A percentile compares a stretch with the other conserved stretches of the same genome.
phyloP scores from a whole-genome alignment of 2,888 invertebrate species.

The Metopia argyrocephala region DNA sequence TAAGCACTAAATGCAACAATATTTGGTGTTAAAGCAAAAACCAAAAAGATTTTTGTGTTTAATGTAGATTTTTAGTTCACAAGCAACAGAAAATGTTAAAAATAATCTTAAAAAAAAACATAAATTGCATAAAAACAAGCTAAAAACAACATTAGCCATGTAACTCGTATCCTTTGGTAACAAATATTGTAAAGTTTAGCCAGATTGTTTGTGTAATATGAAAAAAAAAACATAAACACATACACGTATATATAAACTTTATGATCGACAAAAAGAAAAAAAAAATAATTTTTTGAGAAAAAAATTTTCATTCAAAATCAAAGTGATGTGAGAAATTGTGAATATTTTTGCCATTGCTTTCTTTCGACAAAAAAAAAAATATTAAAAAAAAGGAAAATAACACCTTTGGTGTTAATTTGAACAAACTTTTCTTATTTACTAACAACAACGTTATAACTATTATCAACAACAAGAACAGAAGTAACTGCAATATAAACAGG shows the following conservation, averaged over 20 bases:
- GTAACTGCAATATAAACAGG: conserved; percentile 46
- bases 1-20: conserved; percentile 60
- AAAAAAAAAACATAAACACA: neutral
- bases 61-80: neutral
- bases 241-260: conserved; percentile 4
- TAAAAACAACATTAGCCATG: conserved; percentile 31
- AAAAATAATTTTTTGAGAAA: neutral
- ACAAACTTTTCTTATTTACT: conserved; percentile 71
- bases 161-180: conserved; percentile 30
- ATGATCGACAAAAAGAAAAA: neutral
- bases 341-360: neutral
- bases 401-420: conserved; percentile 77
- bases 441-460: conserved; percentile 12
- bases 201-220: conserved; percentile 37
- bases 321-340: conserved; percentile 4
- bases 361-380: conserved; percentile 71
- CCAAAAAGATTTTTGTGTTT: neutral
- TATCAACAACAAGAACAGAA: conserved; percentile 1
- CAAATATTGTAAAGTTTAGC: conserved; percentile 45
- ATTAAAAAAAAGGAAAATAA: no score
- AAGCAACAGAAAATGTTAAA: neutral
- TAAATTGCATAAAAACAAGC: conserved; percentile 24
- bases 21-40: conserved; percentile 33
- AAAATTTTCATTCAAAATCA: neutral
- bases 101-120: neutral